These are phyloP conservation scores for Vesta saturnalis DNA, from an alignment of 2,888 invertebrate genomes.

Conservation along the genomic window DNA sequence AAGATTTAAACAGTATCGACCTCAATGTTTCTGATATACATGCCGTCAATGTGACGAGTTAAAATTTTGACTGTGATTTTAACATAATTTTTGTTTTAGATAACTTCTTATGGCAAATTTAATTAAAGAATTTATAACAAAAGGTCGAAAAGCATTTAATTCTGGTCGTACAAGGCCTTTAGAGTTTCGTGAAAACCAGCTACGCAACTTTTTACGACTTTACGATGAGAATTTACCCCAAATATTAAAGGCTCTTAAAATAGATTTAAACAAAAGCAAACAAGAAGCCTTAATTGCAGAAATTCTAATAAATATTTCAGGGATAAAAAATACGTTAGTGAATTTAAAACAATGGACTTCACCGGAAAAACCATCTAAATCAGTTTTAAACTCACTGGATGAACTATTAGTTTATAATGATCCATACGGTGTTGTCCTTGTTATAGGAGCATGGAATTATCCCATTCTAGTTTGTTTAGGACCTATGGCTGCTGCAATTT, in stretches of 20 bases:
- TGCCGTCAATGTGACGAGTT: too few species aligned
- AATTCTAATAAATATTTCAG: conserved; percentile 79
- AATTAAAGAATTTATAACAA: conserved; percentile 71
- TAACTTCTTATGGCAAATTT: conserved; percentile 50
- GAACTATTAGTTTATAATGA: conserved; percentile 71
- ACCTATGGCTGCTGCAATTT: conserved; percentile 87
- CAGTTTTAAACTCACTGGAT: conserved; percentile 76
- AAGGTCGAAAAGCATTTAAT: conserved; percentile 77
- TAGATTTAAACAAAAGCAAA: conserved; percentile 82
- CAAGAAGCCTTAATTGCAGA: conserved; percentile 84
- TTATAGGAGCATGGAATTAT: conserved; percentile 97
- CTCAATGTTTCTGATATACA: too few species aligned
- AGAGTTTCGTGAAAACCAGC: conserved; percentile 82
- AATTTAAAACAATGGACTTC: conserved; percentile 82
- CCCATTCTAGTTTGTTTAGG: conserved; percentile 84
- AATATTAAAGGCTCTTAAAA: conserved; percentile 77
- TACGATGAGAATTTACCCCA: conserved; percentile 80
- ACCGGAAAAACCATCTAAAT: conserved; percentile 75
- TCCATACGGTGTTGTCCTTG: conserved; percentile 90
- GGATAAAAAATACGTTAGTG: conserved; percentile 74
- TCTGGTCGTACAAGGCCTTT: conserved; percentile 84
- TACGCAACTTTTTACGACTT: conserved; percentile 78
- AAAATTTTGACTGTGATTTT: too few species aligned
- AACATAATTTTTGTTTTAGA: too few species aligned
- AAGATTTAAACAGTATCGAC: too few species aligned